Base-by-base conservation (phyloP, 1,140 invertebrate genomes). In the Cephus cinctus region DNA sequence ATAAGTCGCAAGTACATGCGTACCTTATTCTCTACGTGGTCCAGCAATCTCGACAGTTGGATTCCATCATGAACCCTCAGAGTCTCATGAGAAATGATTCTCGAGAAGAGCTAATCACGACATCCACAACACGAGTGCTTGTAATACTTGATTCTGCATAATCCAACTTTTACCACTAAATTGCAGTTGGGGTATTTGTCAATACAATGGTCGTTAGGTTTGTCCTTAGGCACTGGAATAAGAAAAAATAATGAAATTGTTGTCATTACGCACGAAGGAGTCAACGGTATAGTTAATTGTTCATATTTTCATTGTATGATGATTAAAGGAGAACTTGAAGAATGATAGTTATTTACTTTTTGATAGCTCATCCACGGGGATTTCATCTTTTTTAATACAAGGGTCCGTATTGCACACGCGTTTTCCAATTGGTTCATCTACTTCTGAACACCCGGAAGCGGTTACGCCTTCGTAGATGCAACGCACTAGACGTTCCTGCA, bases 111-210 rank as follows among this genome's bases (percentile, higher is more conserved):
- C 19, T 67, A 65, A 18, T 64, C 59, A 34, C 48, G 64, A 48
- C 70, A 87, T 31, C 80, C 71, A 69, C 92, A 94, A 65, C 92
- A 94, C 46, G 87, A 87, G 35, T 81, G 80, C 22, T 82, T 83
- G 72, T 93, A 94, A 72, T 90, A 92, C 54, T 86, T 84, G 63
- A 90, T 90, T 59, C 83, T 83, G 66, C 91, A 94, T 0, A 93
- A 78, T 44, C 87, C 78, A 14, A 86, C 87, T 65, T 90, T 86
- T 1, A 89, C 83, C 3, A 90, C 88, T 54, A 91, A 72, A 43
- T 79, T 74, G 63, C 91, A 94, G 67, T 88, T 88, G n/a, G 75
- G 70, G 59, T 90, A 82, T 61, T 84, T 84, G 67, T 94, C 90
- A 19, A 80, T 72, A 59, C 92, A 94, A 2, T 65, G 60, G n/a